Evolutionary conservation across 1,140 invertebrate genomes (phyloP).

Genomic region (Schmidtea mediterranea): DNA sequence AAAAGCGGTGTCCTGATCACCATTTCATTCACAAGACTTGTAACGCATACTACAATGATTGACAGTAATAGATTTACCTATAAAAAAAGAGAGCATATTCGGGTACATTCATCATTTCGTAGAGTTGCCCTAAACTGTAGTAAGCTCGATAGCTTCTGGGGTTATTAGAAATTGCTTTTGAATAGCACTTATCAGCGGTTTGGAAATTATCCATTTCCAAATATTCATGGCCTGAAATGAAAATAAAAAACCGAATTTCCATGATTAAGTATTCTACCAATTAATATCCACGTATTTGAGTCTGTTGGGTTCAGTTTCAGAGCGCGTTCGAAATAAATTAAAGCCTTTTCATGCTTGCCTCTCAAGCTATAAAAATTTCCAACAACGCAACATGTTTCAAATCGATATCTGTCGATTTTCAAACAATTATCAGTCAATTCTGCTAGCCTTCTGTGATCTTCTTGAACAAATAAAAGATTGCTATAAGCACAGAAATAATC

Average conservation of each 20-base stretch:
- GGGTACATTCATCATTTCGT: conserved; percentile 86
- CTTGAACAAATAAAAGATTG: background rate
- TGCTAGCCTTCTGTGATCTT: background rate
- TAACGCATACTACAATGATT: no score
- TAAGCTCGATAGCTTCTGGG: conserved; percentile 73
- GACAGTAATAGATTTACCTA: conserved; percentile 74
- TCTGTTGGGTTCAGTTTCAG: conserved; percentile 76
- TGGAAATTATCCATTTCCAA: background rate
- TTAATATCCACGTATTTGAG: conserved; percentile 72
- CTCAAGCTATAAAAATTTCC: conserved; percentile 96
- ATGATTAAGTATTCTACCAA: no score
- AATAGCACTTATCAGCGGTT: background rate
- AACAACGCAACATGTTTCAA: conserved; percentile 29
- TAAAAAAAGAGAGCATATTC: conserved; percentile 87
- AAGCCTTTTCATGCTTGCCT: conserved; percentile 77
- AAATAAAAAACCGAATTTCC: background rate
- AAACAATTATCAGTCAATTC: background rate
- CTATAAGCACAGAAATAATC: background rate
- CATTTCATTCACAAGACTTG: no score
- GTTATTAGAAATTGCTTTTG: conserved; percentile 6
- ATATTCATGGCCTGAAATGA: no score
- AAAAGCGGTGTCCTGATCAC: no score
- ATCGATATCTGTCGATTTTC: background rate
- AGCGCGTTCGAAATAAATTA: conserved; percentile 77
- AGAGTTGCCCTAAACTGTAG: conserved; percentile 89